phyloP scores from a whole-genome alignment of 1,140 invertebrate genomes.

The Alviniconcha marisindica region DNA sequence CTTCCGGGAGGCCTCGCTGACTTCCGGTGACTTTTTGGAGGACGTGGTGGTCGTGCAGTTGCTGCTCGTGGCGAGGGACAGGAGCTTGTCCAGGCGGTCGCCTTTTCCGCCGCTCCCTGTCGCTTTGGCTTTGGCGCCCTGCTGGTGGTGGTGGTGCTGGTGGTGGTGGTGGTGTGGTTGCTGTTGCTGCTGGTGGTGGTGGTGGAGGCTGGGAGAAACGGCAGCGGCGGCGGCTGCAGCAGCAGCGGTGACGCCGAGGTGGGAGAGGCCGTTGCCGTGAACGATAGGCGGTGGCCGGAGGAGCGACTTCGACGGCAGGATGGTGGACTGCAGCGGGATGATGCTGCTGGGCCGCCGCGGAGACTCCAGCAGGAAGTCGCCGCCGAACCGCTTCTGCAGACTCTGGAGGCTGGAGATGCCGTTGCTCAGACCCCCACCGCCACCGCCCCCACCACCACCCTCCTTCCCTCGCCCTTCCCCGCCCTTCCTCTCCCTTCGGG shows the following conservation, averaged over 20 bases:
- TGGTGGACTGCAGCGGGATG: conserved; percentile 47
- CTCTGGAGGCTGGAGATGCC: conserved; percentile 68
- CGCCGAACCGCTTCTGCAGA: conserved; percentile 69
- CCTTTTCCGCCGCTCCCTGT: background rate
- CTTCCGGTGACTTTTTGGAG: background rate
- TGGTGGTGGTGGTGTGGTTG: conserved; percentile 8
- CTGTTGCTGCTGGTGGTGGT: conserved; percentile 18
- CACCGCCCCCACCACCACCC: conserved; percentile 15
- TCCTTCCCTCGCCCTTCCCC: background rate
- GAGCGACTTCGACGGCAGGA: conserved; percentile 28
- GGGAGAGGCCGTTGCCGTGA: conserved; percentile 24
- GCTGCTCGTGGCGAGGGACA: background rate
- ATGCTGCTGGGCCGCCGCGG: conserved; percentile 50
- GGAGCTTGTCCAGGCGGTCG: background rate
- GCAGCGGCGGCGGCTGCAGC: conserved; percentile 10
- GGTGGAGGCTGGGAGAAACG: background rate
- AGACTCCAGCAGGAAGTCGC: conserved; percentile 60
- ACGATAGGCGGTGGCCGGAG: background rate
- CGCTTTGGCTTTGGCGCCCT: background rate
- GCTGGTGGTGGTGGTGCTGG: background rate
- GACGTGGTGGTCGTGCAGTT: background rate
- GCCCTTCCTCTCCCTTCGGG: background rate
- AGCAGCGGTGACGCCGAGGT: conserved; percentile 10
- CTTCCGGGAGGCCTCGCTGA: background rate
- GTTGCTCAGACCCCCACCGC: conserved; percentile 34